phyloP scores from a whole-genome alignment of 2,113 vertebrate genomes.

The Himantopus leucocephalus region DNA sequence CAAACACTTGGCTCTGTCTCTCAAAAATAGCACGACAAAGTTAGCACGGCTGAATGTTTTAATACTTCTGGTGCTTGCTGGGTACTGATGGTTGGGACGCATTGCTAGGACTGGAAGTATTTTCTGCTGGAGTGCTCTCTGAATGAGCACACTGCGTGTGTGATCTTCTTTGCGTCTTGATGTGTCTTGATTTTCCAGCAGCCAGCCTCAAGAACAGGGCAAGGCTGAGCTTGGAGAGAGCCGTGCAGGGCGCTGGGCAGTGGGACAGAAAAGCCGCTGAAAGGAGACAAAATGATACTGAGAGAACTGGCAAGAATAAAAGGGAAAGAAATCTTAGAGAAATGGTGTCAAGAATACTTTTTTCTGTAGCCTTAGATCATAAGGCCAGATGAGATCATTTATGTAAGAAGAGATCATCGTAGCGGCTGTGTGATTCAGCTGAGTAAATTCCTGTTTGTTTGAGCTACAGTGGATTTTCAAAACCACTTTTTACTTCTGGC shows the following conservation, averaged over 20 bases:
- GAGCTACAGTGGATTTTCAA: background rate
- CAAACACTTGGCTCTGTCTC: background rate
- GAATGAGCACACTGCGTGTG: rapidly evolving
- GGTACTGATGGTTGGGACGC: background rate
- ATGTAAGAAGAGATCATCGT: background rate
- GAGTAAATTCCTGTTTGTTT: background rate
- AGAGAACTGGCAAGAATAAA: background rate
- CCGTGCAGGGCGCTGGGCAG: rapidly evolving
- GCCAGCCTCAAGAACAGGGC: background rate
- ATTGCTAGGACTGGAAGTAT: background rate
- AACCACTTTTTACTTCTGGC: background rate
- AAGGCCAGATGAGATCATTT: background rate
- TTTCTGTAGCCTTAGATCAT: background rate
- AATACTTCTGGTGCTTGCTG: background rate
- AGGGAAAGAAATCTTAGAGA: background rate
- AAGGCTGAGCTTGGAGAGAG: background rate
- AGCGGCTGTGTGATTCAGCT: background rate
- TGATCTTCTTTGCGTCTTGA: background rate
- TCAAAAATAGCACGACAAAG: background rate
- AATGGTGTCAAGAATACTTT: background rate
- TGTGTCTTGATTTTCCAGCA: background rate
- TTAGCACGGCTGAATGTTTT: background rate
- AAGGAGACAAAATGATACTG: background rate
- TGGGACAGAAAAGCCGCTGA: background rate
- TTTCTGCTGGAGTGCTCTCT: background rate